Conservation (phyloP, 2,888 invertebrate genomes). For the Aleiodes testaceus region DNA sequence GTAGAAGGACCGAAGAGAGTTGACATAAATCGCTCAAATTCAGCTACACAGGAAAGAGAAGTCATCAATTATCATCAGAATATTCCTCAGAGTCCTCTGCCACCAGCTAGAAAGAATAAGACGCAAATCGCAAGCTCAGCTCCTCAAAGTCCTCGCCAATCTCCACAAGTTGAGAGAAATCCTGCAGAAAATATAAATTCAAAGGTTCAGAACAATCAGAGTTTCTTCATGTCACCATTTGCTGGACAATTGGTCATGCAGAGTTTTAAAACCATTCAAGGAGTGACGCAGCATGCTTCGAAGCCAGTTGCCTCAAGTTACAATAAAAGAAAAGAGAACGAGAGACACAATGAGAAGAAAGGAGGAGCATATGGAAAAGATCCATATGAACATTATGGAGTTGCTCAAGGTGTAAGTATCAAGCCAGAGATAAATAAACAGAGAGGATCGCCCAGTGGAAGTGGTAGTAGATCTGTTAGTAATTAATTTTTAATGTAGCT, state of each 20-base stretch:
- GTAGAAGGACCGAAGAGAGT: not conserved
- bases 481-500: conserved; percentile 54
- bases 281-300: conserved; percentile 48
- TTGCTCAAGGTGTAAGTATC: conserved; percentile 58
- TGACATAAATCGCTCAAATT: not conserved
- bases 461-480: conserved; percentile 65
- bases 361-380: conserved; percentile 61
- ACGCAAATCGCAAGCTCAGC: conserved; percentile 59
- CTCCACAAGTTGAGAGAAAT: conserved; percentile 40
- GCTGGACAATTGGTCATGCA: conserved; percentile 66
- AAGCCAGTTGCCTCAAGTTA: conserved; percentile 33
- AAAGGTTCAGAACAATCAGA: conserved; percentile 34
- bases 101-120: conserved; percentile 62
- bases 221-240: conserved; percentile 56
- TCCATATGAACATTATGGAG: conserved; percentile 65
- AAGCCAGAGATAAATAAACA: conserved; percentile 52
- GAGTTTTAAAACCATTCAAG: conserved; percentile 63
- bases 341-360: conserved; percentile 34
- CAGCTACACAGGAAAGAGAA: conserved; percentile 22
- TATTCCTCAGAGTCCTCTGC: conserved; percentile 58
- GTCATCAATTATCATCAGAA: conserved; percentile 32
- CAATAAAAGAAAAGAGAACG: conserved; percentile 45
- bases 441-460: conserved; percentile 60
- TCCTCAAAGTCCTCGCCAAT: conserved; percentile 19
- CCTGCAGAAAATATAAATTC: conserved; percentile 49